A percentile compares a stretch with the other conserved stretches of the same genome.
Conservation (phyloP, 2,797 vertebrate species). For the Tragopan temminckii region DNA sequence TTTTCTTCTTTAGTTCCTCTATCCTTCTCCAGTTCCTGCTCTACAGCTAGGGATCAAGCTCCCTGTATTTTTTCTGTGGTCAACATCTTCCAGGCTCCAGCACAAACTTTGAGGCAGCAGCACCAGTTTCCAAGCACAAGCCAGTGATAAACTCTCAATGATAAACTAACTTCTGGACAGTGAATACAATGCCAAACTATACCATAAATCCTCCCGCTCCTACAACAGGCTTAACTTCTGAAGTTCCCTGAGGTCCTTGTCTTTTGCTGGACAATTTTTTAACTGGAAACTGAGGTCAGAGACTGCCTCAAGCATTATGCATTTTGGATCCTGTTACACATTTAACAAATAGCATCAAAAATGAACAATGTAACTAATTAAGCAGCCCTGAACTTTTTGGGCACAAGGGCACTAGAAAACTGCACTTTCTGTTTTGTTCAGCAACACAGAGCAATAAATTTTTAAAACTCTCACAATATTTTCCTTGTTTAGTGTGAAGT, state of each 20-base stretch:
- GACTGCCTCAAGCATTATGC: not conserved
- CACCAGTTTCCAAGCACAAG: not conserved
- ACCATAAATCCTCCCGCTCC: conserved; percentile 16
- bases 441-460: not conserved
- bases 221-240: not conserved
- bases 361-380: not conserved
- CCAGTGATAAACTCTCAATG: not conserved
- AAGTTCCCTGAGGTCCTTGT: not conserved
- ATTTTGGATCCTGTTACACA: not conserved
- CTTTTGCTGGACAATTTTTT: not conserved
- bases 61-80: not conserved
- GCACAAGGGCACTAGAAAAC: not conserved
- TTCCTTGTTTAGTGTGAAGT: not conserved
- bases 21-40: not conserved
- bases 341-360: conserved; percentile 20
- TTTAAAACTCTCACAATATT: not conserved
- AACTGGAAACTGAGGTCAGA: conserved; percentile 3
- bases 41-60: not conserved
- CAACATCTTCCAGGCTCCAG: not conserved
- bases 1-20: not conserved
- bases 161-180: not conserved
- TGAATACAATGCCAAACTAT: not conserved
- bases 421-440: not conserved
- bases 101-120: not conserved
- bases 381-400: not conserved